Evolutionary conservation across 2,113 vertebrate genomes (phyloP), one percentile per base, ranked within the genome.

Genomic region (Nothoprocta perdicaria): DNA sequence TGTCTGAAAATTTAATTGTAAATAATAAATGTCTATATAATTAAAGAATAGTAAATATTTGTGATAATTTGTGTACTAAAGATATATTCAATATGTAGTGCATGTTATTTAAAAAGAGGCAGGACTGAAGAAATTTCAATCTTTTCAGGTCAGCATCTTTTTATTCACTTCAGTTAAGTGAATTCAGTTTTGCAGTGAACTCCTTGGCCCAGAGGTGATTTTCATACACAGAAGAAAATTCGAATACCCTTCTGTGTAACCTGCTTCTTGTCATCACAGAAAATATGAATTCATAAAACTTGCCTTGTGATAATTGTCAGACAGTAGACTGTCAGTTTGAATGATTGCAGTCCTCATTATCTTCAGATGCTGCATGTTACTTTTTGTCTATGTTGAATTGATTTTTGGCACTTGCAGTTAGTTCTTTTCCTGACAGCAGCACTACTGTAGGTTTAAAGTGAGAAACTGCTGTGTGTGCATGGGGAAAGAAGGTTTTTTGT

Each of bases 301-400:
- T 82, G 86, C 90, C 86, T 92, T 94, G 87, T 95, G 96, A 89
- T 96, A 97, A 96, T 96, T 96, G 93, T 91, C 86, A 95, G 91
- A 94, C 95, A 79, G 91, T 68, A 86, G 92, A 80, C 82, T 96
- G 95, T 96, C 96, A 97, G 92, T 94, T 96, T 95, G 96, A 97
- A 94, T 95, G 94, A 97, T 95, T 96, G 94, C 96, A 92, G 74
- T 96, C 96, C 94, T 96, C 96, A 95, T 96, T 97, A 97, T 96
- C 93, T 87, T 95, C 93, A 94, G 93, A 95, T 91, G 84, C 94
- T 82, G 79, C 14, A 1, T 96, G 93, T 84, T 96, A 82, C 68
- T 95, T 91, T 96, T 94, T 95, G 93, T 96, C 95, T 94, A 92
- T 94, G 90, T 96, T 94, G 95, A 96, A 96, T 95, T 92, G 95